Conservation (phyloP, 2,113 vertebrate species). For the Cavia aperea region DNA sequence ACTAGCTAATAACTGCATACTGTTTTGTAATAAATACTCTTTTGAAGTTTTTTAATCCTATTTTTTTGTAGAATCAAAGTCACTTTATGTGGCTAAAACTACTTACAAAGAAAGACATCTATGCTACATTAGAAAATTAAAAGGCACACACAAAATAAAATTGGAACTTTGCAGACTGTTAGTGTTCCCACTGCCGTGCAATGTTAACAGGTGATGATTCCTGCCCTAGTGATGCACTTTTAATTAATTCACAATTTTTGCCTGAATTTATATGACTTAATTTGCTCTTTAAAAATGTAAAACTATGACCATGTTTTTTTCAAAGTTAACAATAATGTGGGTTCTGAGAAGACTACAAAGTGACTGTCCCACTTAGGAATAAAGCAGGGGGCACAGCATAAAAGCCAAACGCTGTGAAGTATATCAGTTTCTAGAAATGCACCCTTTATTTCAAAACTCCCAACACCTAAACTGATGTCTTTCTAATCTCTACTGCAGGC, state of each 20-base stretch:
- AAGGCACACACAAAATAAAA: background rate
- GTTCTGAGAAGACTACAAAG: background rate
- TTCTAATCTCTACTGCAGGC: background rate
- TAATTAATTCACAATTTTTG: background rate
- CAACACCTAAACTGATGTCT: background rate
- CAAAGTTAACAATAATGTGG: background rate
- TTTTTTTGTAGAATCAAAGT: background rate
- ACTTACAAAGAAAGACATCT: background rate
- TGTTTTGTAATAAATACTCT: background rate
- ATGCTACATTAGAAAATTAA: background rate
- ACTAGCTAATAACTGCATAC: background rate
- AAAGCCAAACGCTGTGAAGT: background rate
- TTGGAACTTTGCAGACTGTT: background rate
- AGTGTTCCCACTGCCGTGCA: background rate
- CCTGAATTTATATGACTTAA: background rate
- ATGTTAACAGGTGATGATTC: background rate
- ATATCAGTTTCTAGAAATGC: background rate
- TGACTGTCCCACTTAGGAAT: background rate
- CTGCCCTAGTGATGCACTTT: background rate
- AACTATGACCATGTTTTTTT: background rate
- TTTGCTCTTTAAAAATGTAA: slow-evolving; percentile 11
- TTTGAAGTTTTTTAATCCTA: background rate
- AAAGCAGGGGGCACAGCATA: background rate
- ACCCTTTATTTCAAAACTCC: background rate
- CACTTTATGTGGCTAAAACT: background rate